phyloP scores from a whole-genome alignment of 2,797 vertebrate genomes.

The Sebastes oblongus region DNA sequence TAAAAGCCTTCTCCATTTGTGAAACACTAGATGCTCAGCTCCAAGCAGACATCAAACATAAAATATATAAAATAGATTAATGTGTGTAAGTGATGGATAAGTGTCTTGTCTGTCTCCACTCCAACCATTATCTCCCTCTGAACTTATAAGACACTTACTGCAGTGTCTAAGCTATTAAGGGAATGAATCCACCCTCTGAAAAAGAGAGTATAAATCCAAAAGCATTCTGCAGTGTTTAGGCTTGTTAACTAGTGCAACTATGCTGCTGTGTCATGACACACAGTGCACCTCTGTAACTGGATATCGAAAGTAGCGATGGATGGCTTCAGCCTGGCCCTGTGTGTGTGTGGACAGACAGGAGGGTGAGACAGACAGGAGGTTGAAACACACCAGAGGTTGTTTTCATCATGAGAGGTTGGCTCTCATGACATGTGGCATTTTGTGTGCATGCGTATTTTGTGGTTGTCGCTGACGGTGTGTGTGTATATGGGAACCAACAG shows the following conservation, averaged over 20 bases:
- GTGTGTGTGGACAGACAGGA: neutral
- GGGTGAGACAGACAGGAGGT: too few species aligned
- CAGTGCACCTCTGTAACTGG: conserved; percentile 20
- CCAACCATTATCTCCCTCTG: neutral
- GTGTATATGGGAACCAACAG: neutral
- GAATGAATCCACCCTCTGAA: neutral
- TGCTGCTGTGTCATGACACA: conserved; percentile 25
- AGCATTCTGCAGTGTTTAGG: neutral
- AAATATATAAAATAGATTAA: conserved; percentile 13
- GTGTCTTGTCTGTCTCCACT: neutral
- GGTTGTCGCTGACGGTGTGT: neutral
- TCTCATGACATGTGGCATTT: neutral
- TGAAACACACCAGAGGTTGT: conserved; percentile 13
- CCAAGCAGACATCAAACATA: neutral
- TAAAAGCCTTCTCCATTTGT: conserved; percentile 18
- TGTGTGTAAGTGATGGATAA: conserved; percentile 4
- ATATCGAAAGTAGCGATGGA: conserved; percentile 22
- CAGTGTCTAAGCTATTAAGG: neutral
- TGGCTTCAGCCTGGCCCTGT: conserved; percentile 4
- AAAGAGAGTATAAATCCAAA: neutral
- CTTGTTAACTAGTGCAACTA: neutral
- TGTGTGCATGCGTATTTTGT: conserved; percentile 2
- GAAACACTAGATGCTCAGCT: conserved; percentile 23
- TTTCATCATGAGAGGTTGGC: conserved; percentile 13
- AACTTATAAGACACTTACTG: neutral